Percentiles rank a stretch among this genome's conserved stretches.
phyloP scores from a whole-genome alignment of 2,113 vertebrate species.

The Galbula dea region DNA sequence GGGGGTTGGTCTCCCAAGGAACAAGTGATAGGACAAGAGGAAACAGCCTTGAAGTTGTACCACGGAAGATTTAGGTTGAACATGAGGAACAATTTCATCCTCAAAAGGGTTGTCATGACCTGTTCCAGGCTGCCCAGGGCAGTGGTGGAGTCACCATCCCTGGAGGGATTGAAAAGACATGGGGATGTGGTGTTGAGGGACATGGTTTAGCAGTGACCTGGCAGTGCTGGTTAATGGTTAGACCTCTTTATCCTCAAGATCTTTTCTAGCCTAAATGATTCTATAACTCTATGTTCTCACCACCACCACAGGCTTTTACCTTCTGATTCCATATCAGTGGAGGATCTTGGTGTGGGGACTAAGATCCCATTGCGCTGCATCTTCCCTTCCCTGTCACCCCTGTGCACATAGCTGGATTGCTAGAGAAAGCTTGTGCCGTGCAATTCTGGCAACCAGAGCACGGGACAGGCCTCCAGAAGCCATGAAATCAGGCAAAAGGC shows the following conservation, averaged over 20 bases:
- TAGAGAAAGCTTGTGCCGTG: neutral
- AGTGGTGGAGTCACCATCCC: neutral
- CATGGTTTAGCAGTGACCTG: neutral
- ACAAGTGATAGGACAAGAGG: neutral
- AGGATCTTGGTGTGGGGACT: neutral
- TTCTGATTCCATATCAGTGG: rapidly evolving
- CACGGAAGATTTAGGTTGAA: neutral
- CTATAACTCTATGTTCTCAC: neutral
- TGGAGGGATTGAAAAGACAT: neutral
- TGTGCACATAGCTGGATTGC: neutral
- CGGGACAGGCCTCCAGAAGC: neutral
- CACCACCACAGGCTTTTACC: neutral
- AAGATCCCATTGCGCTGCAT: neutral
- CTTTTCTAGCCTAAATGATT: neutral
- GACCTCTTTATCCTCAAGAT: neutral
- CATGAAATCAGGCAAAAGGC: neutral
- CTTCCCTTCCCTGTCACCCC: neutral
- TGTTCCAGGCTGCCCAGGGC: neutral
- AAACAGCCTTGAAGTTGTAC: neutral
- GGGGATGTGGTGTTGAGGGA: neutral
- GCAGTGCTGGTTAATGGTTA: neutral
- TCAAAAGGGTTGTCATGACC: neutral
- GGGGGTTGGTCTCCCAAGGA: neutral
- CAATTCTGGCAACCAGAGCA: neutral
- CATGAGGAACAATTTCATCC: neutral